Percentiles rank a stretch among this genome's conserved stretches.
These are phyloP conservation scores for Lepidochrysops patricia DNA, from an alignment of 2,888 invertebrate species.

Conservation along the genomic window DNA sequence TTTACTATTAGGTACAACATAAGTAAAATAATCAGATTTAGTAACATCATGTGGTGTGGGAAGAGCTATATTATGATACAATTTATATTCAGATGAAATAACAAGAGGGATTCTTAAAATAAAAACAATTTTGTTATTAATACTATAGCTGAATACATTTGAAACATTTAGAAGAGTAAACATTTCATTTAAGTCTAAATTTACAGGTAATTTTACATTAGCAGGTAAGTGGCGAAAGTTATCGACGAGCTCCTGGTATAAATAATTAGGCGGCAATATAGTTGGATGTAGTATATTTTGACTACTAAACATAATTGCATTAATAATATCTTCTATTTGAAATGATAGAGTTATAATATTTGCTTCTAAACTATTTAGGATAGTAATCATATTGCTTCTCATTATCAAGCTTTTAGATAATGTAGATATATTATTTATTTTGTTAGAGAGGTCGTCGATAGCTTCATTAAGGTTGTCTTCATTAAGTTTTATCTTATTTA, in stretches of 20 bases:
- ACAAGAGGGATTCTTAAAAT: background rate
- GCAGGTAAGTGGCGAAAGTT: conserved; percentile 1
- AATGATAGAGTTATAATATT: conserved; percentile 21
- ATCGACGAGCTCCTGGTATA: conserved; percentile 3
- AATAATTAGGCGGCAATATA: background rate
- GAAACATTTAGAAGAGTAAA: conserved; percentile 4
- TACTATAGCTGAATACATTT: background rate
- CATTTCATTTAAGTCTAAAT: background rate
- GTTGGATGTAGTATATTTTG: conserved; percentile 6
- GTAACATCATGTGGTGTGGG: conserved; percentile 1
- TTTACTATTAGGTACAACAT: conserved; percentile 1
- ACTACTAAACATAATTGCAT: conserved; percentile 14
- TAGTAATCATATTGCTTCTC: background rate
- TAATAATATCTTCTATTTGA: conserved; percentile 21
- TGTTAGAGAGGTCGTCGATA: conserved; percentile 18
- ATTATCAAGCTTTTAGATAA: too few relatives aligned
- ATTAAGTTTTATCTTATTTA: conserved; percentile 16
- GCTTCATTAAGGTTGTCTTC: conserved; percentile 17
- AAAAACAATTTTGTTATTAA: background rate
- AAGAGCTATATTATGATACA: conserved; percentile 10
- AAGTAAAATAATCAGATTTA: conserved; percentile 2
- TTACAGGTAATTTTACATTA: conserved; percentile 2
- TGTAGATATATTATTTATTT: too few relatives aligned
- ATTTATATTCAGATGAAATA: background rate
- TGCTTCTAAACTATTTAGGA: conserved; percentile 18